A percentile compares a stretch with the other conserved stretches of the same genome.
Evolutionary conservation across 2,888 invertebrate genomes (phyloP).

Genomic region (Euplagia quadripunctaria): DNA sequence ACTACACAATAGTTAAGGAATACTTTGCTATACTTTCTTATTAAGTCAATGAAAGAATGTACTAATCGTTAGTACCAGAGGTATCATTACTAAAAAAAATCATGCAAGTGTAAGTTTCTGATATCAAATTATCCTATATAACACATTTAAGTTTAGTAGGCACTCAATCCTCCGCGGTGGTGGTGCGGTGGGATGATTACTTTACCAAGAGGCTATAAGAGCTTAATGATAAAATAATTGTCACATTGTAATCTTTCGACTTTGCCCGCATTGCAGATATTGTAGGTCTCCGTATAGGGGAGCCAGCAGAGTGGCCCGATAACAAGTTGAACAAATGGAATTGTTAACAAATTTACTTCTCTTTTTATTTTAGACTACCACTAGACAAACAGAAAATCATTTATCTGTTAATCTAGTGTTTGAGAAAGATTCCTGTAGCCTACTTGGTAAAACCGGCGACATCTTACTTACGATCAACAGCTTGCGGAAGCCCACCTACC

Average conservation of each 20-base stretch:
- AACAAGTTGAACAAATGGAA: not conserved
- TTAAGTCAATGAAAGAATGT: not conserved
- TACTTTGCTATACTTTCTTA: not conserved
- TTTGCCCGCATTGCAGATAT: slow-evolving; percentile 10
- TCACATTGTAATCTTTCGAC: slow-evolving; percentile 1
- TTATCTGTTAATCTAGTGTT: too few species aligned
- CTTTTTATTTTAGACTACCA: too few species aligned
- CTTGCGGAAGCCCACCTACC: too few species aligned
- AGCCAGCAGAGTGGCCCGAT: not conserved
- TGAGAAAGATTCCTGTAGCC: too few species aligned
- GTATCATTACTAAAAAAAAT: not conserved
- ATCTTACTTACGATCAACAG: too few species aligned
- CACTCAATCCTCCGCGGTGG: not conserved
- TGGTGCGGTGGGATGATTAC: slow-evolving; percentile 4
- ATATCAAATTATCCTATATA: not conserved
- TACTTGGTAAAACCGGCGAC: too few species aligned
- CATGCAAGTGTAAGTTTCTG: not conserved
- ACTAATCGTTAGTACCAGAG: not conserved
- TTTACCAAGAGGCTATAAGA: slow-evolving; percentile 11
- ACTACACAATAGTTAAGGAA: not conserved
- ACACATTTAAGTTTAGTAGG: not conserved
- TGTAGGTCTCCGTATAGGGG: not conserved
- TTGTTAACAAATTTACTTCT: too few species aligned
- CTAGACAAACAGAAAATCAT: too few species aligned
- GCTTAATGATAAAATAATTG: slow-evolving; percentile 21